Conservation (phyloP, 2,113 vertebrate genomes). For the Campylorhamphus procurvoides region DNA sequence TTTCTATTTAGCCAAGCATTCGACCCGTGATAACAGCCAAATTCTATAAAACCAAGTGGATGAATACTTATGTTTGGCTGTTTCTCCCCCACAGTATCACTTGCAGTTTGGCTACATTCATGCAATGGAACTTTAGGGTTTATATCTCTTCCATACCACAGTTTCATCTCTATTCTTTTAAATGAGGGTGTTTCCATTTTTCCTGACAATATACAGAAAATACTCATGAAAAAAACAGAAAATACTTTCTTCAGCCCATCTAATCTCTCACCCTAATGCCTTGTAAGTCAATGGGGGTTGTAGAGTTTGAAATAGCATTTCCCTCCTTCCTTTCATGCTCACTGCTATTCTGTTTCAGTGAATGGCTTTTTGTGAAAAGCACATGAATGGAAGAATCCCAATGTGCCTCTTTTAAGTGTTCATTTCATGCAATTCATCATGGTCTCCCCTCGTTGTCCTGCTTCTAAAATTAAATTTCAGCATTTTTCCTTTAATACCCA, state of each 20-base stretch:
- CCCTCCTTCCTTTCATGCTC: not conserved
- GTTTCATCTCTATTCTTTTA: not conserved
- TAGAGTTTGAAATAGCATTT: not conserved
- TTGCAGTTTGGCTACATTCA: not conserved
- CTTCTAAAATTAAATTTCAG: constrained; percentile 29
- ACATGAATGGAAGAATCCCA: not conserved
- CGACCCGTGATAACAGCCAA: not conserved
- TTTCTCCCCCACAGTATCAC: not conserved
- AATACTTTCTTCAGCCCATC: not conserved
- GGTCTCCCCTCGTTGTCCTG: not conserved
- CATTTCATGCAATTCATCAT: not conserved
- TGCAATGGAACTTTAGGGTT: not conserved
- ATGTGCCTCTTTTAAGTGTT: not conserved
- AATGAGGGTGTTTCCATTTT: not conserved
- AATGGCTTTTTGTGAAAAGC: not conserved
- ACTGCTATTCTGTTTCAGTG: not conserved
- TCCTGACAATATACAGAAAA: not conserved
- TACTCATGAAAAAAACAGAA: not conserved
- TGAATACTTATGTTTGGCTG: not conserved
- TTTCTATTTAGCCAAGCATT: not conserved
- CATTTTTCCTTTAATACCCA: not conserved
- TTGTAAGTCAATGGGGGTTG: not conserved
- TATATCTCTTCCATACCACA: not conserved
- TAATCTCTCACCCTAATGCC: not conserved
- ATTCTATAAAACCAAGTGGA: not conserved